phyloP scores from a whole-genome alignment of 1,140 invertebrate genomes.

The Hyles euphorbiae region DNA sequence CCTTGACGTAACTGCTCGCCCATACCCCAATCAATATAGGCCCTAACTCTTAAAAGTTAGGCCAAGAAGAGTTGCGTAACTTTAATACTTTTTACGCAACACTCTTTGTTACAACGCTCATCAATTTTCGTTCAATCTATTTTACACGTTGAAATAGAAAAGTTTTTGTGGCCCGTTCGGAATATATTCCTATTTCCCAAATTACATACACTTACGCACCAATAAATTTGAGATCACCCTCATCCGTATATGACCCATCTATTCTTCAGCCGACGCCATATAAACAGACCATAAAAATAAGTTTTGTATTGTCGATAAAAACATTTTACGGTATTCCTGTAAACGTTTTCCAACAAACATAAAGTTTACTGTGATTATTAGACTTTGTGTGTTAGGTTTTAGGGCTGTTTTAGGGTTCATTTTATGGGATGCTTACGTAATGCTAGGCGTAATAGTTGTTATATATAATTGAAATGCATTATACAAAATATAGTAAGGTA shows the following conservation, averaged over 20 bases:
- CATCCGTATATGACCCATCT: constrained; percentile 34
- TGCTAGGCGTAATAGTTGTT: too few species aligned
- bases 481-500: too few species aligned
- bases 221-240: constrained; percentile 43
- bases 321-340: constrained; percentile 40
- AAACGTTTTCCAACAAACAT: constrained; percentile 33
- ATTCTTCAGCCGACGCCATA: constrained; percentile 41
- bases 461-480: too few species aligned
- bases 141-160: too few species aligned
- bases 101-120: too few species aligned
- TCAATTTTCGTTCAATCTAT: too few species aligned
- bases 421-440: background rate
- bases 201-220: constrained; percentile 16
- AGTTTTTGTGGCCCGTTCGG: background rate
- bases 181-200: constrained; percentile 6
- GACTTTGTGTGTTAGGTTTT: constrained; percentile 2
- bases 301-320: constrained; percentile 60
- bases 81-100: too few species aligned
- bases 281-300: constrained; percentile 64
- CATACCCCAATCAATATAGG: too few species aligned
- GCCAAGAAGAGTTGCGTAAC: too few species aligned
- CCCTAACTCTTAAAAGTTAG: too few species aligned
- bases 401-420: constrained; percentile 1
- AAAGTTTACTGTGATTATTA: constrained; percentile 19
- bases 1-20: too few species aligned